A percentile compares a stretch with the other conserved stretches of the same genome.
Evolutionary conservation across 2,888 invertebrate genomes (phyloP).

Genomic region (Hipparchia sbordonii): DNA sequence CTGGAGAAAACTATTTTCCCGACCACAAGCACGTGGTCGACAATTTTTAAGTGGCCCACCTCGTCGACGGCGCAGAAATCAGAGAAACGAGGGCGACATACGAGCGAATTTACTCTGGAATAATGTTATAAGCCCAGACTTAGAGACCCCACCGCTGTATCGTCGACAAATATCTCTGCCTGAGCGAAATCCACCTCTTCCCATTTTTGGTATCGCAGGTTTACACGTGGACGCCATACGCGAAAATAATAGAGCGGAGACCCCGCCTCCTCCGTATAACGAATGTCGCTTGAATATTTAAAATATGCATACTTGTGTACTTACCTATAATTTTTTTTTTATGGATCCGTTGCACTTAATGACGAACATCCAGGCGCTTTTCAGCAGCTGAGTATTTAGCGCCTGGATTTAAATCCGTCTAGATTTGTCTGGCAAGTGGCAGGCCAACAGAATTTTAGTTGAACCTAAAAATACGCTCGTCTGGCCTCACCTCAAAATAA

Average conservation of each 20-base stretch:
- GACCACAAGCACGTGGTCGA: slow-evolving; percentile 47
- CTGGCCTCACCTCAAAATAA: no score
- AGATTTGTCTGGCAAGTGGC: no score
- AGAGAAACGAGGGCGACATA: slow-evolving; percentile 61
- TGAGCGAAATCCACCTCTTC: slow-evolving; percentile 54
- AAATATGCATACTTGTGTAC: background rate
- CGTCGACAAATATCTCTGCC: slow-evolving; percentile 64
- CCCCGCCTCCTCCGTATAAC: slow-evolving; percentile 76
- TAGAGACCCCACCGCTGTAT: slow-evolving; percentile 70
- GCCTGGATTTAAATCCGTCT: no score
- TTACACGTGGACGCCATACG: slow-evolving; percentile 63
- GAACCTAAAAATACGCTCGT: no score
- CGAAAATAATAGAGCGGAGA: slow-evolving; percentile 59
- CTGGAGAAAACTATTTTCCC: slow-evolving; percentile 53
- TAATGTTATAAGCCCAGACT: slow-evolving; percentile 61
- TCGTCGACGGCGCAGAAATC: slow-evolving; percentile 48
- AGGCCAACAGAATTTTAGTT: no score
- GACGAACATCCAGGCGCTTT: no score
- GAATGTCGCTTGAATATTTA: slow-evolving; percentile 56
- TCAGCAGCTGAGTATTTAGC: no score
- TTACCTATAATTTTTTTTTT: no score
- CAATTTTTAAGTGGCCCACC: no score
- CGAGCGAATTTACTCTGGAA: slow-evolving; percentile 70
- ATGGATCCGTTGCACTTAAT: no score
- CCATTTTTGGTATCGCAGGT: slow-evolving; percentile 50